These are phyloP conservation scores for Maccullochella peelii DNA, from an alignment of 2,113 vertebrate genomes.

Conservation along the genomic window DNA sequence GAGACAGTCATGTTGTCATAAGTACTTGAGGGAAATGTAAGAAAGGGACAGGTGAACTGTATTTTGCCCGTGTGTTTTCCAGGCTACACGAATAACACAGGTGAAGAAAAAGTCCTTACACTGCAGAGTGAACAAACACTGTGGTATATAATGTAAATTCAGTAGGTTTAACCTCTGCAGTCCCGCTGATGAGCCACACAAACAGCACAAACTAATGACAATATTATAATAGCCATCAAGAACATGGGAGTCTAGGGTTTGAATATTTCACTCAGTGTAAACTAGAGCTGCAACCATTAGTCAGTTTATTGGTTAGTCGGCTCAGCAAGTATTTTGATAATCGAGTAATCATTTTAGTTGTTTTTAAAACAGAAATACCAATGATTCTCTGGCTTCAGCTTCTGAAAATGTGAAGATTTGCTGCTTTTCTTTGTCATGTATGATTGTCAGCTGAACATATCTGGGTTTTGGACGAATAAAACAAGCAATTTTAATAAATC, in stretches of 20 bases:
- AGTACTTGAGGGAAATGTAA: conserved; percentile 43
- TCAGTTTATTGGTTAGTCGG: too few species aligned
- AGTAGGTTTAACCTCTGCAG: conserved; percentile 4
- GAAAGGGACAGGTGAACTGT: conserved; percentile 21
- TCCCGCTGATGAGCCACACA: too few species aligned
- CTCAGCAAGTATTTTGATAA: not conserved
- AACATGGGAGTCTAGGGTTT: not conserved
- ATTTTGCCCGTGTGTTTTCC: not conserved
- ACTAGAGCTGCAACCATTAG: not conserved
- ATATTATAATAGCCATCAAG: too few species aligned
- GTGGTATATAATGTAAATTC: not conserved
- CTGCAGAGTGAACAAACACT: not conserved
- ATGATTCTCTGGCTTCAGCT: not conserved
- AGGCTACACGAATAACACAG: conserved; percentile 16
- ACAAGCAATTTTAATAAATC: not conserved
- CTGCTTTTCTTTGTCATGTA: not conserved
- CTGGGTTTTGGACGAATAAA: not conserved
- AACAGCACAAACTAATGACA: too few species aligned
- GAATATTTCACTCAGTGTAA: not conserved
- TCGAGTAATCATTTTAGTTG: not conserved
- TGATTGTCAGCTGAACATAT: not conserved
- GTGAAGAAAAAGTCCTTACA: not conserved
- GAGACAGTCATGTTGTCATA: conserved; percentile 35
- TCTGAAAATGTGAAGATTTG: not conserved
- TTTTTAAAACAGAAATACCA: not conserved